phyloP scores from a whole-genome alignment of 2,113 vertebrate genomes.

The Chaetura pelagica region DNA sequence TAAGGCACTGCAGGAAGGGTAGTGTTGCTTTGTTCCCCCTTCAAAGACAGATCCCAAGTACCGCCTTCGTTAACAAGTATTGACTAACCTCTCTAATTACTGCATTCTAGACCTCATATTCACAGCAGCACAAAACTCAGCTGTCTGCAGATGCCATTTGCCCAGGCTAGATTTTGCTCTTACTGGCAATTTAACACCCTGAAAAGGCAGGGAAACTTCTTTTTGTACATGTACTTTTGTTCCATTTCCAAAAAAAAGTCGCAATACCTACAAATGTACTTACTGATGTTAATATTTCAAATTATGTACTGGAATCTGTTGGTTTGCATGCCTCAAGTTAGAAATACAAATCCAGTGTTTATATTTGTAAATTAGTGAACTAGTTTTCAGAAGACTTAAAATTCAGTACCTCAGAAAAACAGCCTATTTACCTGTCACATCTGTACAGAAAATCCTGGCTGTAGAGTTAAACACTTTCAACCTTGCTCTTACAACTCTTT shows the following conservation, averaged over 20 bases:
- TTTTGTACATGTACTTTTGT: neutral
- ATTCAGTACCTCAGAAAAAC: neutral
- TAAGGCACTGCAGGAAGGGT: neutral
- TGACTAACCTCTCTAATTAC: slow-evolving; percentile 2
- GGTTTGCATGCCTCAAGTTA: neutral
- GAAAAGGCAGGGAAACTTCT: neutral
- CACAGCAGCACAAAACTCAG: neutral
- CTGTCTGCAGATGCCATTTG: neutral
- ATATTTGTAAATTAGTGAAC: neutral
- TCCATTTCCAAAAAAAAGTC: neutral
- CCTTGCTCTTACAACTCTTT: neutral
- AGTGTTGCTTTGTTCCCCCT: neutral
- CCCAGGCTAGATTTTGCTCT: neutral
- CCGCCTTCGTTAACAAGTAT: neutral
- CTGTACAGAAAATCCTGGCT: neutral
- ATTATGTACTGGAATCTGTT: neutral
- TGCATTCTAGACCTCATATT: neutral
- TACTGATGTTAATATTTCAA: neutral
- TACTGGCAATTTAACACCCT: neutral
- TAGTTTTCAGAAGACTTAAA: neutral
- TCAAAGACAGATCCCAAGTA: neutral
- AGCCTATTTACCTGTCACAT: neutral
- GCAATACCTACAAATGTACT: neutral
- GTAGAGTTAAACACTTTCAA: neutral
- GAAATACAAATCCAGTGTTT: neutral